Percentiles rank a stretch among this genome's conserved stretches.
These are phyloP conservation scores for Palloptera scutellata DNA, from an alignment of 2,888 invertebrate genomes.

Conservation along the genomic window DNA sequence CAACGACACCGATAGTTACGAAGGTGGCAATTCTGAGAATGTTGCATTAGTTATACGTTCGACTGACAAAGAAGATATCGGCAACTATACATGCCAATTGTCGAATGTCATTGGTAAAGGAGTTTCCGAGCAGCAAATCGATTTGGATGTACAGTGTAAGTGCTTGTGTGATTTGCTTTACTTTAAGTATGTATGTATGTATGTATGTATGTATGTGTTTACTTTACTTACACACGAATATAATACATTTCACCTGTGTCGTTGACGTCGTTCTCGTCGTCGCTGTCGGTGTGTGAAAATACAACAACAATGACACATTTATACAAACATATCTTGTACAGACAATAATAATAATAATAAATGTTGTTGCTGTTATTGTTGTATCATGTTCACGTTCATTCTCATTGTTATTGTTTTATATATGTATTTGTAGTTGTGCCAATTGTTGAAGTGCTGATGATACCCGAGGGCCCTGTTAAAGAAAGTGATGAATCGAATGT, in stretches of 20 bases:
- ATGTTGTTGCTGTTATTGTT: background rate
- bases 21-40: conserved; percentile 78
- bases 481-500: conserved; percentile 83
- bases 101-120: conserved; percentile 82
- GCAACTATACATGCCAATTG: conserved; percentile 83
- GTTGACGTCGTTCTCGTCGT: background rate
- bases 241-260: too few relatives aligned
- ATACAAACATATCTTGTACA: too few relatives aligned
- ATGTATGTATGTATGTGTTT: background rate
- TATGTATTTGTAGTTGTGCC: conserved; percentile 73
- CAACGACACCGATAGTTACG: conserved; percentile 71
- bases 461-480: conserved; percentile 77
- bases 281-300: background rate
- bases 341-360: background rate
- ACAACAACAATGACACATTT: background rate
- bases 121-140: conserved; percentile 76
- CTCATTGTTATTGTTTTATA: conserved; percentile 12
- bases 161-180: conserved; percentile 43
- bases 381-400: background rate
- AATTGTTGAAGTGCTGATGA: conserved; percentile 78
- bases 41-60: conserved; percentile 80
- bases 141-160: conserved; percentile 86
- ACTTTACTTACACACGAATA: too few relatives aligned
- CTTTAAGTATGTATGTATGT: background rate
- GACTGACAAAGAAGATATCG: conserved; percentile 80